Conservation (phyloP, 2,888 invertebrate genomes). For the Hymenopus coronatus region DNA sequence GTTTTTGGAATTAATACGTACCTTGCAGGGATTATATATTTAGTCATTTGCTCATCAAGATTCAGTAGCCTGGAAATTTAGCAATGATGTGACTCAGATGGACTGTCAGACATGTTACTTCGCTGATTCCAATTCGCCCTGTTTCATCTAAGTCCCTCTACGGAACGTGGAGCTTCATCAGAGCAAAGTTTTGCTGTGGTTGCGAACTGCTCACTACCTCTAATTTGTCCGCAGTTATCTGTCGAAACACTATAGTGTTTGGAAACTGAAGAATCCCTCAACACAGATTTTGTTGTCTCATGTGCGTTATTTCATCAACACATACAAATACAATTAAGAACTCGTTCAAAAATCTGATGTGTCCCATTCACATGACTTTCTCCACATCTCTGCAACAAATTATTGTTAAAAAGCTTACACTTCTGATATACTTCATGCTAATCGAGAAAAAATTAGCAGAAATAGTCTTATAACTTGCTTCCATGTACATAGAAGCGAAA, state of each 20-base stretch:
- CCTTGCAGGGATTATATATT: not conserved
- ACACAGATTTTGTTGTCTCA: too few relatives aligned
- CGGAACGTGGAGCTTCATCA: not conserved
- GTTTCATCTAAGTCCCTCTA: not conserved
- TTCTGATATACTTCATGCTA: too few relatives aligned
- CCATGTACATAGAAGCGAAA: too few relatives aligned
- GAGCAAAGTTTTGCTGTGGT: not conserved
- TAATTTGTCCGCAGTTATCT: not conserved
- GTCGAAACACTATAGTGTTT: not conserved
- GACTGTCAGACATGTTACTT: not conserved
- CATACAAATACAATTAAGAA: too few relatives aligned
- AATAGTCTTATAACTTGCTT: too few relatives aligned
- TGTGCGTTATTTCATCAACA: too few relatives aligned
- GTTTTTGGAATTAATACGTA: not conserved
- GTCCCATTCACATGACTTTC: too few relatives aligned
- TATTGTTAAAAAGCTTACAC: too few relatives aligned
- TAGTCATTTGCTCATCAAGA: not conserved
- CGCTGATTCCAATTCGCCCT: not conserved
- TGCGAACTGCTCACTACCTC: not conserved
- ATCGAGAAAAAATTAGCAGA: too few relatives aligned
- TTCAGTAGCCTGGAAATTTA: not conserved
- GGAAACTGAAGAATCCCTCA: not conserved
- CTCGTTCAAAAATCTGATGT: too few relatives aligned
- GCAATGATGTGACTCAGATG: not conserved
- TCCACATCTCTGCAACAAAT: too few relatives aligned